phyloP scores from a whole-genome alignment of 2,888 invertebrate genomes.

The Rutpela maculata region DNA sequence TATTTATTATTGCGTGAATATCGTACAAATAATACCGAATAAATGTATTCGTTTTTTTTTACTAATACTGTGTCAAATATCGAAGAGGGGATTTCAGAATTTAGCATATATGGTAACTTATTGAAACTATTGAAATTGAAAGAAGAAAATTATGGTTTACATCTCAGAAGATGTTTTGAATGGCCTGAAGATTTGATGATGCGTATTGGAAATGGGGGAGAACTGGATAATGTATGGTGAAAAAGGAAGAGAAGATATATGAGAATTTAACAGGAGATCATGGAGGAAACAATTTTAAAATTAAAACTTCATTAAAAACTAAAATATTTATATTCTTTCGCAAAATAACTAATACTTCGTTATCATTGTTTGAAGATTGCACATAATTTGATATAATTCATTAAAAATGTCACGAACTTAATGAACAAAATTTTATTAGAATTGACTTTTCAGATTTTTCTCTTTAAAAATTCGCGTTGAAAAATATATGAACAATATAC shows the following conservation, averaged over 20 bases:
- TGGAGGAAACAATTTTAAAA: background rate
- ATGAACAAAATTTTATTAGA: slow-evolving; percentile 23
- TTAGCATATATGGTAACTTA: background rate
- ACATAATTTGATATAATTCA: slow-evolving; percentile 28
- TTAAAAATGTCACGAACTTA: slow-evolving; percentile 23
- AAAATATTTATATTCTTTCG: background rate
- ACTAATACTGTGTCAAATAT: background rate
- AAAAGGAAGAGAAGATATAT: too few species aligned
- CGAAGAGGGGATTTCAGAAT: background rate
- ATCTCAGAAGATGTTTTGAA: background rate
- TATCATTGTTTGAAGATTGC: background rate
- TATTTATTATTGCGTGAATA: background rate
- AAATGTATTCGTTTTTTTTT: background rate
- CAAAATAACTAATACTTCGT: background rate
- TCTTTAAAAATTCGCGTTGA: background rate
- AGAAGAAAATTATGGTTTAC: background rate
- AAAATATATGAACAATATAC: background rate
- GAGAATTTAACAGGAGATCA: background rate
- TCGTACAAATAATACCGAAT: background rate
- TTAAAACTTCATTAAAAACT: background rate
- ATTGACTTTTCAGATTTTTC: slow-evolving; percentile 17
- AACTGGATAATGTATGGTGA: background rate
- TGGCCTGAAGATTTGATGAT: background rate
- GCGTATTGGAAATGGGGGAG: background rate
- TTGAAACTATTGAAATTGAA: background rate